Evolutionary conservation across 2,113 vertebrate species (phyloP).

Genomic region (Trinectes maculatus): DNA sequence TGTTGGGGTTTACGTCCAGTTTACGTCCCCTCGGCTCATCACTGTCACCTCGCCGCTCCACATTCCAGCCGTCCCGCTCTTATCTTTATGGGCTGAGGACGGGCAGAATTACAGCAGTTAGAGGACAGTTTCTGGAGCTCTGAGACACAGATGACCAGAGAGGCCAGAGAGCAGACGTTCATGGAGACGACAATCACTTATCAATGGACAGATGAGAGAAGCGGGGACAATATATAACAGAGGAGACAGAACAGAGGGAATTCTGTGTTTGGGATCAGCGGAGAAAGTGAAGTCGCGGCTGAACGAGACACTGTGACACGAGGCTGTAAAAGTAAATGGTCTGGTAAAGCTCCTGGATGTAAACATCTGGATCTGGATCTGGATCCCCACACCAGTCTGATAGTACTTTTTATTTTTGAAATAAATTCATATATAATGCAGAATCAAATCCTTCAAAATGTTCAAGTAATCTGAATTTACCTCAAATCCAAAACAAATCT

Average conservation of each 20-base stretch:
- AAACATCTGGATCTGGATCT: no score
- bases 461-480: no score
- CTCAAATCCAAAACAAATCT: no score
- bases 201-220: slow-evolving; percentile 26
- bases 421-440: no score
- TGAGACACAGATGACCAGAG: slow-evolving; percentile 47
- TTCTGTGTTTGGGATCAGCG: neutral
- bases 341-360: slow-evolving; percentile 41
- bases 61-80: slow-evolving; percentile 72
- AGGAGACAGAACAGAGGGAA: slow-evolving; percentile 6
- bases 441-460: no score
- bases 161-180: slow-evolving; percentile 27
- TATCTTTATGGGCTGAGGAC: slow-evolving; percentile 80
- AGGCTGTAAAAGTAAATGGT: slow-evolving; percentile 56
- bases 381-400: no score
- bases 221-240: slow-evolving; percentile 6
- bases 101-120: slow-evolving; percentile 52
- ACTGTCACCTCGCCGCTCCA: slow-evolving; percentile 57
- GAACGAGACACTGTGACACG: neutral
- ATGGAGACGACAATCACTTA: slow-evolving; percentile 47
- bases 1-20: slow-evolving; percentile 38
- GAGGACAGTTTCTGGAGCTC: slow-evolving; percentile 46
- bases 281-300: neutral
- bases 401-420: no score
- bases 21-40: slow-evolving; percentile 49